phyloP scores from a whole-genome alignment of 30 jellyfish, hydroid and myxozoan genomes.

The Aurelia sp. region DNA sequence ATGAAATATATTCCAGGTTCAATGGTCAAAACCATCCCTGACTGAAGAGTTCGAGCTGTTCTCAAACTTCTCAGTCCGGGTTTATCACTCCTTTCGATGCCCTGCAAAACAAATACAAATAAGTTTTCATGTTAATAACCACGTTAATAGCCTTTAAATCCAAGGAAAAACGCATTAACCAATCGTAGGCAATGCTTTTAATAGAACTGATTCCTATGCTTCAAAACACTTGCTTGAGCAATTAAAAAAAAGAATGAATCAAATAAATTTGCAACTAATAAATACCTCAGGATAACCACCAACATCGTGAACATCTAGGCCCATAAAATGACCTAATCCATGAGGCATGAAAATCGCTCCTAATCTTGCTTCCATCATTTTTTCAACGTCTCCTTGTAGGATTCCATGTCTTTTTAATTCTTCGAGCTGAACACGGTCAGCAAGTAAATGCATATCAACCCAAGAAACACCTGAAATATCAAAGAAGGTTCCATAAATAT shows the following conservation, averaged over 20 bases:
- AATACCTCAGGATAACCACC: constrained; percentile 78
- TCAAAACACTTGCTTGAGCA: no score
- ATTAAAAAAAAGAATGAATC: not conserved
- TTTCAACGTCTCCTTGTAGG: constrained; percentile 88
- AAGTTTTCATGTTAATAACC: not conserved
- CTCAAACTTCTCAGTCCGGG: constrained; percentile 88
- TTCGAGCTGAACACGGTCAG: constrained; percentile 86
- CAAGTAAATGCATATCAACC: constrained; percentile 93
- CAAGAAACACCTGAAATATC: constrained; percentile 78
- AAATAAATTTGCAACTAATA: not conserved
- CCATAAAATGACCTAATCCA: constrained; percentile 96
- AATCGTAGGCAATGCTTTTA: no score
- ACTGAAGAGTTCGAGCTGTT: constrained; percentile 76
- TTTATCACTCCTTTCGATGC: constrained; percentile 73
- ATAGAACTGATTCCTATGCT: no score
- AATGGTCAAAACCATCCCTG: constrained; percentile 93
- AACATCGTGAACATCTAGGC: constrained; percentile 96
- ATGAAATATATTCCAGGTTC: constrained; percentile 97
- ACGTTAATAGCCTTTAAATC: no score
- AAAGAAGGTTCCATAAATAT: not conserved
- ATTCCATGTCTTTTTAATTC: constrained; percentile 86
- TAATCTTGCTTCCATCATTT: constrained; percentile 87
- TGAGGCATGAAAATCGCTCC: constrained; percentile 96
- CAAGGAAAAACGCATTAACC: no score
- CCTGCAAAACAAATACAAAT: constrained; percentile 9